These are phyloP conservation scores for Carassius carassius DNA, from an alignment of 2,113 vertebrate genomes.

Conservation along the genomic window DNA sequence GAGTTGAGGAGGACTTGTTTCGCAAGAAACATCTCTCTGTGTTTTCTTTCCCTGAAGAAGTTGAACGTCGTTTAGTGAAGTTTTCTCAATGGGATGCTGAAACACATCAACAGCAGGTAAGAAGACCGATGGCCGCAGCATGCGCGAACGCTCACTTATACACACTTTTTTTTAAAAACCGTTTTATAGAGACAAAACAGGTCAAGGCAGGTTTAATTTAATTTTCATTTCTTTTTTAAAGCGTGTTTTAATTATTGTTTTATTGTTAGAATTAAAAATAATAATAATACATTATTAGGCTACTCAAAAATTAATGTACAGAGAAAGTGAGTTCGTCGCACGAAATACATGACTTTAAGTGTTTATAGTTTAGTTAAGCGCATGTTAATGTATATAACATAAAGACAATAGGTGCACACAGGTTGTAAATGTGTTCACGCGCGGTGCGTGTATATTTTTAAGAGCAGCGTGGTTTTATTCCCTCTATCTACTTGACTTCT, in stretches of 20 bases:
- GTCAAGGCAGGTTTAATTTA: neutral
- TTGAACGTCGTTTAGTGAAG: constrained; percentile 53
- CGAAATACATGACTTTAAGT: neutral
- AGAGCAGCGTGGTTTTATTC: neutral
- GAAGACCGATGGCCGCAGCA: constrained; percentile 13
- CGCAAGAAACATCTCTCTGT: constrained; percentile 22
- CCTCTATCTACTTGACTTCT: neutral
- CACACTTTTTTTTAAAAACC: neutral
- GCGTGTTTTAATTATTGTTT: neutral
- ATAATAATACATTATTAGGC: neutral
- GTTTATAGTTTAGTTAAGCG: neutral
- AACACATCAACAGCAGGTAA: constrained; percentile 51
- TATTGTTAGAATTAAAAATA: neutral
- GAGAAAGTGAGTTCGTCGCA: neutral
- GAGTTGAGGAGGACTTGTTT: constrained; percentile 41
- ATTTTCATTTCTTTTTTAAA: neutral
- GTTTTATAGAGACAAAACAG: neutral
- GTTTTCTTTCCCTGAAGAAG: constrained; percentile 9
- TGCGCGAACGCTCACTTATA: neutral
- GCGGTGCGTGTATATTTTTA: neutral
- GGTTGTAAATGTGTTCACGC: constrained; percentile 23
- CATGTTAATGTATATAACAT: neutral
- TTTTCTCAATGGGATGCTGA: constrained; percentile 58
- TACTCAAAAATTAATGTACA: neutral
- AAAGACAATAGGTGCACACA: neutral